phyloP scores from a whole-genome alignment of 2,113 vertebrate genomes.

The Nanger granti region DNA sequence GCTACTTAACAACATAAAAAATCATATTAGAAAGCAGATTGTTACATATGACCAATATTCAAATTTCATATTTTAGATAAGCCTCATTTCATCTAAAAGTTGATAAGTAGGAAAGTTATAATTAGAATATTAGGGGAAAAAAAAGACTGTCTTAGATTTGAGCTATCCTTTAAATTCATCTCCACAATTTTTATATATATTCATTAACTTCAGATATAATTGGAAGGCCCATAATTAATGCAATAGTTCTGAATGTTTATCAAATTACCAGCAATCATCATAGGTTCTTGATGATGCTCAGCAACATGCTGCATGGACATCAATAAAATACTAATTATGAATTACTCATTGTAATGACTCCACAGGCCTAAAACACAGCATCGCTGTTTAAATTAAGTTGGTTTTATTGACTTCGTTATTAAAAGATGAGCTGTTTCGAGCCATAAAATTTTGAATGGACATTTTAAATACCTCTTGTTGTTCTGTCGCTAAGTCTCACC shows the following conservation, averaged over 20 bases:
- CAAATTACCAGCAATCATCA: slow-evolving; percentile 74
- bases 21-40: slow-evolving; percentile 3
- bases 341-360: slow-evolving; percentile 78
- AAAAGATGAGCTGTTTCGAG: slow-evolving; percentile 73
- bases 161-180: slow-evolving; percentile 77
- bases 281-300: slow-evolving; percentile 66
- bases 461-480: slow-evolving; percentile 72
- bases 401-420: slow-evolving; percentile 81
- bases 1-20: neutral
- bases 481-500: neutral
- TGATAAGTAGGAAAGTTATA: slow-evolving; percentile 69
- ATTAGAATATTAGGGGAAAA: slow-evolving; percentile 57
- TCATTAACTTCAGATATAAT: slow-evolving; percentile 79
- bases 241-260: slow-evolving; percentile 76
- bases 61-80: slow-evolving; percentile 51
- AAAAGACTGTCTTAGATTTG: slow-evolving; percentile 67
- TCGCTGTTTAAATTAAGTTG: slow-evolving; percentile 76
- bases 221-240: slow-evolving; percentile 75
- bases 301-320: slow-evolving; percentile 69
- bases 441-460: slow-evolving; percentile 74
- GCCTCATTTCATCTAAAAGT: slow-evolving; percentile 56
- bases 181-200: slow-evolving; percentile 73
- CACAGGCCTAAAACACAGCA: slow-evolving; percentile 68
- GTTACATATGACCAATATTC: neutral
- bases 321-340: slow-evolving; percentile 80